Evolutionary conservation across 2,888 invertebrate species (phyloP).

Genomic region (Ophioninae sp.): DNA sequence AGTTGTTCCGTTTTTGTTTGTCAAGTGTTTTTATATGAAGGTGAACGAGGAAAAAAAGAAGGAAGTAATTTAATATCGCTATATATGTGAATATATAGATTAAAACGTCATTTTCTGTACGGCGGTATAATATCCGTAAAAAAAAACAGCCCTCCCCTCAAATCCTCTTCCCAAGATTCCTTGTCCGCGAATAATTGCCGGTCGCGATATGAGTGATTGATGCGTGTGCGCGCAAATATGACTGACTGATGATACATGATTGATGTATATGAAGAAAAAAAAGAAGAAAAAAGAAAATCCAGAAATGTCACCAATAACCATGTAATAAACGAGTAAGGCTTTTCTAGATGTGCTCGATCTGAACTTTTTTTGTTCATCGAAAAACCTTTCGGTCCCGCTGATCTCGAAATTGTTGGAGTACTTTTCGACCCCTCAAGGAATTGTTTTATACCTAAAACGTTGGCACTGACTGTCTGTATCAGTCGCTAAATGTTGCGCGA

Average conservation of each 20-base stretch:
- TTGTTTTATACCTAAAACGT: neutral
- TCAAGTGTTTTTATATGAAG: conserved; percentile 80
- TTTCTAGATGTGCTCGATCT: conserved; percentile 73
- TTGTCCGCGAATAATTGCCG: conserved; percentile 59
- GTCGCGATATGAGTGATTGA: conserved; percentile 68
- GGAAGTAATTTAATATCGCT: conserved; percentile 77
- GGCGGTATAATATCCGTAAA: conserved; percentile 69
- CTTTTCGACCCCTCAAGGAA: no score
- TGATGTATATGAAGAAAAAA: conserved; percentile 72
- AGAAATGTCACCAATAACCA: conserved; percentile 71
- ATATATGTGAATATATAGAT: conserved; percentile 71
- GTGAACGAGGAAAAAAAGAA: conserved; percentile 66
- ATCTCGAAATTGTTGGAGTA: no score
- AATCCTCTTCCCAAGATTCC: conserved; percentile 12
- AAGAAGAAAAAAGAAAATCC: conserved; percentile 39
- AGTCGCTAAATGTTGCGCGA: no score
- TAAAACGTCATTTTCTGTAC: conserved; percentile 76
- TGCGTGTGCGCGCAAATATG: conserved; percentile 71
- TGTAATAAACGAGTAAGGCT: conserved; percentile 78
- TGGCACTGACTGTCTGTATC: no score
- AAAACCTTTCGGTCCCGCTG: no score
- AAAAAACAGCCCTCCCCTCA: conserved; percentile 55
- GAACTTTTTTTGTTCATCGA: conserved; percentile 61
- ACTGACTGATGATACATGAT: conserved; percentile 75
- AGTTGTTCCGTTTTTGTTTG: conserved; percentile 80